phyloP scores from a whole-genome alignment of 2,113 vertebrate genomes.

The Albula glossodonta region DNA sequence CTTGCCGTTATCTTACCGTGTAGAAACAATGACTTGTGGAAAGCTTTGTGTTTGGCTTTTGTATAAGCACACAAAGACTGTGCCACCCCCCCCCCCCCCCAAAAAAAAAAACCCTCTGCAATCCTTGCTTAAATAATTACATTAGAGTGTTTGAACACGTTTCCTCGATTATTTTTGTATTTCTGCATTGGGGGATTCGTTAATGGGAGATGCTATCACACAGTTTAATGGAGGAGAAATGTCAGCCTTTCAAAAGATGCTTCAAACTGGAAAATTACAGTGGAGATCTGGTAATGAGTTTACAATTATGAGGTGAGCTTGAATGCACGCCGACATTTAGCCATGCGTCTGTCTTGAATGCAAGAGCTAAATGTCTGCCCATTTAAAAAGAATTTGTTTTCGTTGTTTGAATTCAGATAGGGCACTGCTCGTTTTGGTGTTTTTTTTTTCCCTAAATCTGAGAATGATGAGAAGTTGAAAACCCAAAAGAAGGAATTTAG shows the following conservation, averaged over 20 bases:
- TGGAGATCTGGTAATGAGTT: slow-evolving; percentile 54
- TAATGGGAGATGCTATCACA: slow-evolving; percentile 44
- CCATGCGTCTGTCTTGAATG: slow-evolving; percentile 12
- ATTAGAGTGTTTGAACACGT: slow-evolving; percentile 39
- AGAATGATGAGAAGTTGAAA: neutral
- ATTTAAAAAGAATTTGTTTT: slow-evolving; percentile 8
- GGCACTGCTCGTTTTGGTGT: slow-evolving; percentile 22
- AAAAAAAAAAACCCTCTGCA: neutral
- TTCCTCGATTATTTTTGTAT: slow-evolving; percentile 40
- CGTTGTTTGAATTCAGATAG: neutral
- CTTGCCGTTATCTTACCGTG: neutral
- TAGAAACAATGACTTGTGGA: neutral
- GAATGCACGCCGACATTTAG: slow-evolving; percentile 47
- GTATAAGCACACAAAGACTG: neutral
- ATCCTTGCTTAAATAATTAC: slow-evolving; percentile 43
- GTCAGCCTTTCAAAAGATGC: slow-evolving; percentile 46
- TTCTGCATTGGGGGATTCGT: slow-evolving; percentile 38
- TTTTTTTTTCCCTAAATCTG: neutral
- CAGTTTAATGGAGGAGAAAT: slow-evolving; percentile 47
- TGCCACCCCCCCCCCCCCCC: no score
- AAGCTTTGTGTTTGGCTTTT: neutral
- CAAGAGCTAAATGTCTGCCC: slow-evolving; percentile 38
- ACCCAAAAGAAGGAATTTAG: neutral
- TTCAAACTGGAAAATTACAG: slow-evolving; percentile 56
- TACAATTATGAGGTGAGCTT: slow-evolving; percentile 47